A percentile compares a stretch with the other conserved stretches of the same genome.
Evolutionary conservation across 2,113 vertebrate genomes (phyloP).

Genomic region (Gymnobelideus leadbeateri): DNA sequence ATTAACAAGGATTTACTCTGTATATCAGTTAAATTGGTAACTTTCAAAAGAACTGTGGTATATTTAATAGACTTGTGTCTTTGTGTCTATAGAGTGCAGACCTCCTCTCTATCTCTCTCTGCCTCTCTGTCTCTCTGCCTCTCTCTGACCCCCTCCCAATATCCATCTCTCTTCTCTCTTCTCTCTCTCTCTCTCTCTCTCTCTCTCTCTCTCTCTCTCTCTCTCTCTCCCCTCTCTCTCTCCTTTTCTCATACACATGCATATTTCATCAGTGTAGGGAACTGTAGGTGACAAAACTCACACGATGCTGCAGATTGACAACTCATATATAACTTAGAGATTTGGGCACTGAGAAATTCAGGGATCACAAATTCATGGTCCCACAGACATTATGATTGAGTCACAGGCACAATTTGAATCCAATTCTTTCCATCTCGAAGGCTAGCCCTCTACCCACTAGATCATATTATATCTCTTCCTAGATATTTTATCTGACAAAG

Average conservation of each 20-base stretch:
- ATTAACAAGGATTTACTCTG: slow-evolving; percentile 32
- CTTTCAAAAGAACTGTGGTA: slow-evolving; percentile 15
- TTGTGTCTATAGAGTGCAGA: neutral
- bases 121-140: too few relatives aligned
- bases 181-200: neutral
- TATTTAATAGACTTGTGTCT: neutral
- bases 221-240: neutral
- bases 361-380: neutral
- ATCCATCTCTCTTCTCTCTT: neutral
- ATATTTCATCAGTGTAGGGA: neutral
- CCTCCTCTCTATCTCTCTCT: neutral
- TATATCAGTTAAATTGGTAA: neutral
- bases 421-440: neutral
- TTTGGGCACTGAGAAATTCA: neutral
- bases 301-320: neutral
- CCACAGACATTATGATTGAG: neutral
- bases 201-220: too few relatives aligned
- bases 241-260: neutral
- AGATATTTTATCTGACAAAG: neutral
- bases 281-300: neutral
- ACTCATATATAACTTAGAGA: neutral
- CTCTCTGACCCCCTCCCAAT: too few relatives aligned
- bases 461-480: neutral
- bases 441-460: neutral
- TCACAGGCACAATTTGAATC: neutral